Base-by-base conservation (phyloP, 2,797 vertebrate genomes). In the Cryptoblepharus egeriae region DNA sequence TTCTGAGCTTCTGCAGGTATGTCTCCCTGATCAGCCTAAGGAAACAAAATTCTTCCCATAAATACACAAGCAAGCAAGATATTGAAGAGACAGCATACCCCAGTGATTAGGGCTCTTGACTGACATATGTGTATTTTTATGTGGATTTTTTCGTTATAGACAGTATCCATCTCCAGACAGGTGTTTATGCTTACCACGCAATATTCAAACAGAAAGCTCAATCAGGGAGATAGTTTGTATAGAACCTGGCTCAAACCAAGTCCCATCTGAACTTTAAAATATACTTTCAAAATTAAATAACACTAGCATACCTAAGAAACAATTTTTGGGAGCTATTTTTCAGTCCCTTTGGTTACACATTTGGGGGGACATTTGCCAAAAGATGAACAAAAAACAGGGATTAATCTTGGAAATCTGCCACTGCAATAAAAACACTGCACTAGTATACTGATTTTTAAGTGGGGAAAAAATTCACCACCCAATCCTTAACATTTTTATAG, bases 21-120 rank as follows among this genome's bases (percentile, higher is more conserved):
- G 74, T 99, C 98, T 49, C 97, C 95, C 1, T 96, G 96, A 70
- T 98, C 98, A 88, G 96, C 90, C 98, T 99, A 93, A 82, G 87
- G 93, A 87, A 16, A 90, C 0, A 87, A 22, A 28, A 71, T 0
- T 58, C n/a, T 9, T 30, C 82, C 60, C 32, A 63, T 75, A 24
- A 84, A 75, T 39, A 69, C n/a, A 18, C 32, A 73, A 55, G 32
- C 39, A 79, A 35, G 64, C 37, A 9, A 60, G 13, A n/a, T 9
- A 12, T 16, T 37, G 3, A 37, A n/a, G 57, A 32, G 37, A 32
- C 13, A 5, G 55, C 20, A 18, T 2, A 57, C 55, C 55, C 55
- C 8, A 2, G 55, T 57, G 55, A 57, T 57, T 7, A 58, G 57
- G 57, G 3, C 18, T 32, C 37, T 24, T 1, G 10, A 15, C 52